phyloP scores from a whole-genome alignment of 2,797 vertebrate species.

The Streptopelia turtur region DNA sequence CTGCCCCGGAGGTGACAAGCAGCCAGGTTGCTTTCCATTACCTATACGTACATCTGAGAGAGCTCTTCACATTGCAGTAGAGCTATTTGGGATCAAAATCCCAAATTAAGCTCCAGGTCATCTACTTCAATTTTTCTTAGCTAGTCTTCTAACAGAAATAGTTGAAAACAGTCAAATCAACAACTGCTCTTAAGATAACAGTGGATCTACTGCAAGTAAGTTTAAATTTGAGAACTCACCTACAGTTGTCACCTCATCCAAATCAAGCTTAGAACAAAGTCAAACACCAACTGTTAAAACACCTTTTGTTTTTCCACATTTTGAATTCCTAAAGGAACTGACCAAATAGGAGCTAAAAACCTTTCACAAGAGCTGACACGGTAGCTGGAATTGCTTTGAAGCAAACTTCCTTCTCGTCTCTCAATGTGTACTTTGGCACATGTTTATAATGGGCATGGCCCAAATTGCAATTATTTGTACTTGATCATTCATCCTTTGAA shows the following conservation, averaged over 20 bases:
- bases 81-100: neutral
- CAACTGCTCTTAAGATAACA: neutral
- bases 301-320: neutral
- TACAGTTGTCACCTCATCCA: neutral
- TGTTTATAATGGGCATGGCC: constrained; percentile 13
- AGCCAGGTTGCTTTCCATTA: neutral
- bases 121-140: neutral
- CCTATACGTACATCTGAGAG: neutral
- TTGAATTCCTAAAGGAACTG: neutral
- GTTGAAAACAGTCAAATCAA: neutral
- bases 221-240: constrained; percentile 24
- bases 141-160: neutral
- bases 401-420: neutral
- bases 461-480: constrained; percentile 16
- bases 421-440: constrained; percentile 42
- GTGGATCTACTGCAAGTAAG: neutral
- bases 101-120: neutral
- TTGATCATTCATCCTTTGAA: constrained; percentile 18
- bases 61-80: neutral
- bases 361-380: neutral
- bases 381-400: neutral
- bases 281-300: neutral
- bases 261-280: neutral
- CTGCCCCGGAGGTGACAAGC: neutral
- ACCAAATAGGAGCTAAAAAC: neutral